Percentiles rank a stretch among this genome's conserved stretches.
phyloP scores from a whole-genome alignment of 2,113 vertebrate genomes.

The Periophthalmus modestus region DNA sequence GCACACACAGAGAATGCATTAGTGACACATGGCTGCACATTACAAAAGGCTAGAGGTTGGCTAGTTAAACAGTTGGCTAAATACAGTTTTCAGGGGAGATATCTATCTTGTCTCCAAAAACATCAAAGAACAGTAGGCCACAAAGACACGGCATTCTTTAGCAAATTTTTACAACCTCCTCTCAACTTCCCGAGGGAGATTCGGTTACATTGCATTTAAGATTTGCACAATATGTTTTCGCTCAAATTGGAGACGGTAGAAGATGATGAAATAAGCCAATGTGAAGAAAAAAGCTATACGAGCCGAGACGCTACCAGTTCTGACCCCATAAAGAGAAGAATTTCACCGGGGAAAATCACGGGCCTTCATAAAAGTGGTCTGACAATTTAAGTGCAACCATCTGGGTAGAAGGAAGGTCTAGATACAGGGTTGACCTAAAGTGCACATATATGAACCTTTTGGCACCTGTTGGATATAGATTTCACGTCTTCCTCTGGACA shows the following conservation, averaged over 20 bases:
- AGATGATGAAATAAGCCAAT: neutral
- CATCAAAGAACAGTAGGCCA: neutral
- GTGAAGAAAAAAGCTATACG: neutral
- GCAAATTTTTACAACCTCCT: slow-evolving; percentile 30
- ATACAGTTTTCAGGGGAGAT: neutral
- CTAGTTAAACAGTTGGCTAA: neutral
- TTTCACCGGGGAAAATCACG: slow-evolving; percentile 44
- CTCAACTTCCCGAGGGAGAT: slow-evolving; percentile 23
- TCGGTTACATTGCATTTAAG: neutral
- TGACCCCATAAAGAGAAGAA: slow-evolving; percentile 53
- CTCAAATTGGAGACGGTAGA: slow-evolving; percentile 24
- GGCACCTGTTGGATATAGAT: slow-evolving; percentile 56
- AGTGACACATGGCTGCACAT: neutral
- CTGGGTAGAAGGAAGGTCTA: slow-evolving; percentile 12
- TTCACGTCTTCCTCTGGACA: slow-evolving; percentile 23
- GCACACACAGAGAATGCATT: neutral
- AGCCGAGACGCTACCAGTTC: slow-evolving; percentile 16
- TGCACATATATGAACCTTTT: slow-evolving; percentile 27
- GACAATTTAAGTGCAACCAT: slow-evolving; percentile 44
- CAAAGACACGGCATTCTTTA: slow-evolving; percentile 24
- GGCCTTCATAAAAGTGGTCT: slow-evolving; percentile 37
- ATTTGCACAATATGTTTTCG: neutral
- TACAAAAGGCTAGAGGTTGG: neutral
- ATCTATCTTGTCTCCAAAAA: neutral
- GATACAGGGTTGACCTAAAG: slow-evolving; percentile 33